Conservation (phyloP, 1,140 invertebrate genomes). For the Gonioctena quinquepunctata region DNA sequence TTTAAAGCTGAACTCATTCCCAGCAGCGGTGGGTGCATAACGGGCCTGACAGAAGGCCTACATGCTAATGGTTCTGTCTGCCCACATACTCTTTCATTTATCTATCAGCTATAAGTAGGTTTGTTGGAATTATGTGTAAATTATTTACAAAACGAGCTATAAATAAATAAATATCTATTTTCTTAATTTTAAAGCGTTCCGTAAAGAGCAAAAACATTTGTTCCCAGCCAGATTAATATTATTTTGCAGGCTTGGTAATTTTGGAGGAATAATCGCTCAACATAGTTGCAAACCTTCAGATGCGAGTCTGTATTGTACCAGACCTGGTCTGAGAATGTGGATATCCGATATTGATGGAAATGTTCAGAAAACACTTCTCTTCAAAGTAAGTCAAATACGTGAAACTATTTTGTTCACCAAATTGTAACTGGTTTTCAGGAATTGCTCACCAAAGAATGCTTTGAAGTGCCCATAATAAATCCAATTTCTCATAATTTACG, state of each 20-base stretch:
- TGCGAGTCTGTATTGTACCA: slow-evolving; percentile 70
- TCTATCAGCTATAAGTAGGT: too few relatives aligned
- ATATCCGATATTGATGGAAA: slow-evolving; percentile 72
- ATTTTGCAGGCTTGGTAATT: slow-evolving; percentile 63
- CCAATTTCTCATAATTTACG: slow-evolving; percentile 61
- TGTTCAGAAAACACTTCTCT: slow-evolving; percentile 83
- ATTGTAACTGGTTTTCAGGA: slow-evolving; percentile 30
- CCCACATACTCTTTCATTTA: too few relatives aligned
- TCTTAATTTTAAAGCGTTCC: too few relatives aligned
- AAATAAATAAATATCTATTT: too few relatives aligned
- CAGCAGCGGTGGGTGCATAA: too few relatives aligned
- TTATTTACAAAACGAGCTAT: too few relatives aligned
- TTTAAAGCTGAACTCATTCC: too few relatives aligned
- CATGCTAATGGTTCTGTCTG: too few relatives aligned
- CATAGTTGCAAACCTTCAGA: slow-evolving; percentile 60
- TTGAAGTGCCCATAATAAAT: slow-evolving; percentile 71
- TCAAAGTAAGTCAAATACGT: slow-evolving; percentile 74
- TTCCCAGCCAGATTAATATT: slow-evolving; percentile 29
- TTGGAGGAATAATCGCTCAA: slow-evolving; percentile 68
- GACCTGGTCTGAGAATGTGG: slow-evolving; percentile 82
- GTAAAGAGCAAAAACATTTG: too few relatives aligned
- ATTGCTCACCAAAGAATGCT: slow-evolving; percentile 54
- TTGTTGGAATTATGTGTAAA: too few relatives aligned
- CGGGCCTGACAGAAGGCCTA: too few relatives aligned
- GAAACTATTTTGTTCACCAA: neutral